These are phyloP conservation scores for Pangasius sanitwongsei DNA, from an alignment of 2,797 vertebrate species.

Conservation along the genomic window DNA sequence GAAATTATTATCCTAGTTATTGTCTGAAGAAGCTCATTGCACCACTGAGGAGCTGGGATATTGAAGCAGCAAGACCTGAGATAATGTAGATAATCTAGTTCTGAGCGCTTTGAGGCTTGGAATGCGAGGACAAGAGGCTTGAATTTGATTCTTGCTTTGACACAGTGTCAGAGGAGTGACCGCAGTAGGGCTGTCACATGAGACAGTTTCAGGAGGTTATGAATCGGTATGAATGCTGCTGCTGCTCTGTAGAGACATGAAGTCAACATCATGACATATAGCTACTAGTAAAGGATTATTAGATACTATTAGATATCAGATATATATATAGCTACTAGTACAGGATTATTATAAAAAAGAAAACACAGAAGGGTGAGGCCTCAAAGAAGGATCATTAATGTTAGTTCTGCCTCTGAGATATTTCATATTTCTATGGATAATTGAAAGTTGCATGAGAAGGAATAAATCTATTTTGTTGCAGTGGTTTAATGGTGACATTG, in stretches of 20 bases:
- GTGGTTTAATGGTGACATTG: slow-evolving; percentile 2
- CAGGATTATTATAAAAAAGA: neutral
- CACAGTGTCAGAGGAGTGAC: slow-evolving; percentile 24
- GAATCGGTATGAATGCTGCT: slow-evolving; percentile 1
- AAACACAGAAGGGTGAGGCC: neutral
- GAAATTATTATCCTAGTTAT: slow-evolving; percentile 3
- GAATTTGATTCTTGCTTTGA: slow-evolving; percentile 28
- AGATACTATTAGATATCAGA: slow-evolving; percentile 14
- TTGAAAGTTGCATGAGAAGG: no score
- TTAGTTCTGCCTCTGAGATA: neutral
- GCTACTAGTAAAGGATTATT: neutral
- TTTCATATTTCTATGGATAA: neutral
- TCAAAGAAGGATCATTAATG: neutral
- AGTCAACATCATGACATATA: neutral
- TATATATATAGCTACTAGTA: neutral
- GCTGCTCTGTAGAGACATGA: slow-evolving; percentile 2
- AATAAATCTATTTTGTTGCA: neutral
- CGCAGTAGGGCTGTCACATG: neutral
- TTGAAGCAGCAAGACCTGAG: neutral
- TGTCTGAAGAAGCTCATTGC: neutral
- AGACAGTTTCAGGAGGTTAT: slow-evolving; percentile 26
- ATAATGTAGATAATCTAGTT: slow-evolving; percentile 31
- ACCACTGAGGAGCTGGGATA: neutral
- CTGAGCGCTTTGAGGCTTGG: neutral
- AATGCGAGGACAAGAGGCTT: neutral